Evolutionary conservation across 1,140 invertebrate genomes (phyloP).

Genomic region (Euura lappo): DNA sequence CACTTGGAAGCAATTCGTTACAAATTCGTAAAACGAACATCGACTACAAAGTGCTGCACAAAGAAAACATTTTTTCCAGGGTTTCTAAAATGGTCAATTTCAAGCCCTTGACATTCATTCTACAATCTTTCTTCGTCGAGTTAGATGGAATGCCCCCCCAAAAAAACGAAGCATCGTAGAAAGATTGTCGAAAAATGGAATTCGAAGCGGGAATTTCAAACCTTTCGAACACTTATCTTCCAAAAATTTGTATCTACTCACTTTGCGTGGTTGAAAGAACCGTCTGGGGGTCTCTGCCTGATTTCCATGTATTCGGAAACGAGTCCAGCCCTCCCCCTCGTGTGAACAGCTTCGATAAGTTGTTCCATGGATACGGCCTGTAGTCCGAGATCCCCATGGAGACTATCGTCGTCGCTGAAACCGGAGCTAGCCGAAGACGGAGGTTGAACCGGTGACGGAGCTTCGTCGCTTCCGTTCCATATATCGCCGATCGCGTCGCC

Average conservation of each 20-base stretch:
- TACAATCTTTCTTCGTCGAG: too few relatives aligned
- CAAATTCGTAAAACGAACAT: too few relatives aligned
- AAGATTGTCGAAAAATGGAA: too few relatives aligned
- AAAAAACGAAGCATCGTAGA: too few relatives aligned
- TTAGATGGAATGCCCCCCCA: too few relatives aligned
- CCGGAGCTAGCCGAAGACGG: slow-evolving; percentile 81
- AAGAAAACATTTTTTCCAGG: too few relatives aligned
- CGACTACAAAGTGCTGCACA: too few relatives aligned
- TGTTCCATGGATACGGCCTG: slow-evolving; percentile 74
- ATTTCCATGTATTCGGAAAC: slow-evolving; percentile 86
- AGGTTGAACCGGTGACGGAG: slow-evolving; percentile 70
- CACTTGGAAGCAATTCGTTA: too few relatives aligned
- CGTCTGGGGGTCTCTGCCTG: slow-evolving; percentile 79
- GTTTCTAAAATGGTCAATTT: too few relatives aligned
- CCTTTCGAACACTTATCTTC: too few relatives aligned
- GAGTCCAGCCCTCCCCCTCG: slow-evolving; percentile 78
- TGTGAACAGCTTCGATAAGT: slow-evolving; percentile 78
- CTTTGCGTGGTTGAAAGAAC: slow-evolving; percentile 81
- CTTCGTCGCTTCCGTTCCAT: slow-evolving; percentile 53
- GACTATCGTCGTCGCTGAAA: slow-evolving; percentile 86
- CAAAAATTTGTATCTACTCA: slow-evolving; percentile 34
- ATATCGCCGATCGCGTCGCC: slow-evolving; percentile 49
- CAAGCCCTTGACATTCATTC: too few relatives aligned
- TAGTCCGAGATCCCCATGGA: slow-evolving; percentile 70
- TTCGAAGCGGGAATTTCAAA: too few relatives aligned